phyloP scores from a whole-genome alignment of 1,140 invertebrate genomes.

The Delia radicum region DNA sequence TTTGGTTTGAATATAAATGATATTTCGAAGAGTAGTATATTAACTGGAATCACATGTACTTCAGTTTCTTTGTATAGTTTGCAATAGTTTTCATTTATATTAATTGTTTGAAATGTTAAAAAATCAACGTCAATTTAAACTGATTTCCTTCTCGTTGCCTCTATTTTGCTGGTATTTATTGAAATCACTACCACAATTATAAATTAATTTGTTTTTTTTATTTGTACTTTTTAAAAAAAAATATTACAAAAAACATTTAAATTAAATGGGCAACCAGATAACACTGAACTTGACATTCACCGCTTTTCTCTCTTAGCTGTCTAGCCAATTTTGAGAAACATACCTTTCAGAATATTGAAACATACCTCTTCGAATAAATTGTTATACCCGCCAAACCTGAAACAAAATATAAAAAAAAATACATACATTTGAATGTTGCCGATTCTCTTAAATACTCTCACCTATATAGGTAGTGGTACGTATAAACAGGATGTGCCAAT shows the following conservation, averaged over 20 bases:
- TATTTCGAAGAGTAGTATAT: not conserved
- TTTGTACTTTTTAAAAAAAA: not conserved
- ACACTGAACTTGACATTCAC: constrained; percentile 22
- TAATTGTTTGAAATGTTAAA: constrained; percentile 7
- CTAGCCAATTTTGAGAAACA: not conserved
- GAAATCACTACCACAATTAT: too few species aligned
- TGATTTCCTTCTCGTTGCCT: not conserved
- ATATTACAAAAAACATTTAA: not conserved
- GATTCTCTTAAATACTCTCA: not conserved
- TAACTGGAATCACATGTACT: not conserved
- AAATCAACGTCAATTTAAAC: constrained; percentile 13
- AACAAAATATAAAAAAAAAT: not conserved
- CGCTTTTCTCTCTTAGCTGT: not conserved
- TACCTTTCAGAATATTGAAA: not conserved
- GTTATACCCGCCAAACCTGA: not conserved
- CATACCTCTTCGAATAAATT: not conserved
- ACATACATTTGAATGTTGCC: not conserved
- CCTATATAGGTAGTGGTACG: too few species aligned
- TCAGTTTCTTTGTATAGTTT: not conserved
- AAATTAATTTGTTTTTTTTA: not conserved
- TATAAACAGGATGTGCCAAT: too few species aligned
- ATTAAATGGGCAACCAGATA: not conserved
- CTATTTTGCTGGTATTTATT: not conserved
- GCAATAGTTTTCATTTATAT: not conserved
- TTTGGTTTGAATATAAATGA: not conserved